These are phyloP conservation scores for Pristionchus pacificus DNA, from an alignment of 1,140 invertebrate species.

Conservation along the genomic window DNA sequence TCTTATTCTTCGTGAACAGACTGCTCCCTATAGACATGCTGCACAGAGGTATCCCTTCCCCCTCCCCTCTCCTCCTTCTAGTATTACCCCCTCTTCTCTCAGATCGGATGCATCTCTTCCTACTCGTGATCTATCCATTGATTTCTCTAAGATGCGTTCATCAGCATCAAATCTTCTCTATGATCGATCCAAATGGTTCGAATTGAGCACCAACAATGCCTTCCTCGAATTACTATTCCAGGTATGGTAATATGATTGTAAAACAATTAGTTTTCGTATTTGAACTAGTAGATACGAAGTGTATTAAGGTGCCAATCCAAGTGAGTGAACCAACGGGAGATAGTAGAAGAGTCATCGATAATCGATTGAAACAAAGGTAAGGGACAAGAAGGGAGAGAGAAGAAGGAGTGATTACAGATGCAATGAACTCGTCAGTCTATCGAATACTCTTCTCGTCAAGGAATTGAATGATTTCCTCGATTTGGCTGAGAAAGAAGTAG, in stretches of 20 bases:
- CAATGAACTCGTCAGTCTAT: slow-evolving; percentile 10
- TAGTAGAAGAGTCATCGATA: slow-evolving; percentile 49
- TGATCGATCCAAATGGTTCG: slow-evolving; percentile 52
- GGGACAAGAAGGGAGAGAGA: background rate
- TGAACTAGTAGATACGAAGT: no score
- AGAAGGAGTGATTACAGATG: background rate
- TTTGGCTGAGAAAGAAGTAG: slow-evolving; percentile 27
- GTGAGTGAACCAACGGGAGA: slow-evolving; percentile 49
- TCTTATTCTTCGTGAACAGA: slow-evolving; percentile 90
- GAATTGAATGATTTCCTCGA: slow-evolving; percentile 12
- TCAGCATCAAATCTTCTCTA: slow-evolving; percentile 44
- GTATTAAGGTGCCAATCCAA: slow-evolving; percentile 49
- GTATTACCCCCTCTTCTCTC: background rate
- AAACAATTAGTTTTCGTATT: slow-evolving; percentile 10
- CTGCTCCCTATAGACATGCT: slow-evolving; percentile 82
- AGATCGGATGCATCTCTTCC: slow-evolving; percentile 34
- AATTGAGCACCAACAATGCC: slow-evolving; percentile 54
- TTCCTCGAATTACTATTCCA: slow-evolving; percentile 49
- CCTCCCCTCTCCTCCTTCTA: background rate
- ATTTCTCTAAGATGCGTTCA: slow-evolving; percentile 46
- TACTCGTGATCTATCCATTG: slow-evolving; percentile 47
- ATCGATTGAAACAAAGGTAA: slow-evolving; percentile 11
- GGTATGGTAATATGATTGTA: slow-evolving; percentile 26
- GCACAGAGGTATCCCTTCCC: slow-evolving; percentile 15
- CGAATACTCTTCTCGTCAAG: slow-evolving; percentile 11